These are phyloP conservation scores for Anguilla pacifica DNA, from an alignment of 2,797 vertebrate species.

Conservation along the genomic window DNA sequence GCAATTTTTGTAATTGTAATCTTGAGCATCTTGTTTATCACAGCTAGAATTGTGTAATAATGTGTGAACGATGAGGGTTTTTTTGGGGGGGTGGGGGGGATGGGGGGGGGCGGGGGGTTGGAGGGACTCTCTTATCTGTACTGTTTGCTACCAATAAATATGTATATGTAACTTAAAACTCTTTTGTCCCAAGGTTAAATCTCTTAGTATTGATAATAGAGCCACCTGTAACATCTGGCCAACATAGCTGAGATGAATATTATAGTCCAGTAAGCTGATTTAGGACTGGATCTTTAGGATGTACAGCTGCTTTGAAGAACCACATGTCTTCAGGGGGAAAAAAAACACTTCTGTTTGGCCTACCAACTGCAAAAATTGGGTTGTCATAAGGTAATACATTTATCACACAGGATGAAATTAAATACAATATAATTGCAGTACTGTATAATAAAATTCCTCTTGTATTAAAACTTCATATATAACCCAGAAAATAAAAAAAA, in stretches of 20 bases:
- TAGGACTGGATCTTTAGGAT: not conserved
- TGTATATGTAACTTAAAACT: not conserved
- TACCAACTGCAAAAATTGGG: not conserved
- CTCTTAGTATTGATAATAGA: not conserved
- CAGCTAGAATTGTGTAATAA: not conserved
- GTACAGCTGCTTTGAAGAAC: not conserved
- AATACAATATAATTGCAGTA: not conserved
- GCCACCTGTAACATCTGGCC: not conserved
- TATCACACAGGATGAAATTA: not conserved
- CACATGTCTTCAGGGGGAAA: not conserved
- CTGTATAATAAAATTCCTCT: not conserved
- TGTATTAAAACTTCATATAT: not conserved
- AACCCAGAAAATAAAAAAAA: not conserved
- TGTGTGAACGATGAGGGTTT: not conserved
- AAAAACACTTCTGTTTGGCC: not conserved
- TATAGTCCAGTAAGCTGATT: not conserved
- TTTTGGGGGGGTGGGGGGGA: not conserved
- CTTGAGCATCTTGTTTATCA: constrained; percentile 20
- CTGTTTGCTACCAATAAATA: not conserved
- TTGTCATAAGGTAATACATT: not conserved
- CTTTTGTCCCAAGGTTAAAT: not conserved
- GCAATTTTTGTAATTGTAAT: constrained; percentile 1
- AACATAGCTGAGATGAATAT: not conserved
- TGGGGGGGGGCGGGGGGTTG: too few species aligned
- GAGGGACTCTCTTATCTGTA: not conserved